Percentiles rank a stretch among this genome's conserved stretches.
Evolutionary conservation across 1,140 invertebrate species (phyloP).

Genomic region (Acyrthosiphon pisum): DNA sequence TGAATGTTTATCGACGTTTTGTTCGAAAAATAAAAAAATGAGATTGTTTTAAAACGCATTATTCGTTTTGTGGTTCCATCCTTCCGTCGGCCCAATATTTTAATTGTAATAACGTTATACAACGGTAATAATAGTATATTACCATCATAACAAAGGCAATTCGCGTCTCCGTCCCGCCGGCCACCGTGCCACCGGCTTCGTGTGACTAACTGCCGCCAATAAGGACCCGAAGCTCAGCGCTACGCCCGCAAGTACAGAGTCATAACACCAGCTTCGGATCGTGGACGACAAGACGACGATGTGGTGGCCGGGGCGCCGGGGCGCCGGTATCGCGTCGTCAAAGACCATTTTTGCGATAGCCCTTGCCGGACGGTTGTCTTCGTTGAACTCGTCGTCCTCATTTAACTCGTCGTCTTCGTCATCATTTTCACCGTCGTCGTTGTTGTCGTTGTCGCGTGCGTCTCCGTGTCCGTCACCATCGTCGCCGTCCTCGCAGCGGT

Average conservation of each 20-base stretch:
- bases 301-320: conserved; percentile 19
- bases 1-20: no score
- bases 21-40: no score
- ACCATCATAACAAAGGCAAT: neutral
- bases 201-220: neutral
- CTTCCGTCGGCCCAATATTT: neutral
- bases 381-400: neutral
- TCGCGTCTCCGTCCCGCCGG: neutral
- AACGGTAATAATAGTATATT: neutral
- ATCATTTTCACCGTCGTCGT: no score
- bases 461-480: neutral
- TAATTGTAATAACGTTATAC: neutral
- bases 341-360: neutral
- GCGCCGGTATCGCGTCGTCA: neutral
- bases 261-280: neutral
- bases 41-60: no score
- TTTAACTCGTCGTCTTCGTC: neutral
- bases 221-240: no score
- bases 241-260: neutral
- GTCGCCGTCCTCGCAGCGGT: neutral
- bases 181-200: neutral
- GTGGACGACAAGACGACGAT: neutral
- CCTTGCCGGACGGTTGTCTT: neutral
- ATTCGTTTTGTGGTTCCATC: neutral
- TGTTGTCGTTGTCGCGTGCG: neutral